phyloP scores from a whole-genome alignment of 1,140 invertebrate species.

The Oncopodura yosiiana region DNA sequence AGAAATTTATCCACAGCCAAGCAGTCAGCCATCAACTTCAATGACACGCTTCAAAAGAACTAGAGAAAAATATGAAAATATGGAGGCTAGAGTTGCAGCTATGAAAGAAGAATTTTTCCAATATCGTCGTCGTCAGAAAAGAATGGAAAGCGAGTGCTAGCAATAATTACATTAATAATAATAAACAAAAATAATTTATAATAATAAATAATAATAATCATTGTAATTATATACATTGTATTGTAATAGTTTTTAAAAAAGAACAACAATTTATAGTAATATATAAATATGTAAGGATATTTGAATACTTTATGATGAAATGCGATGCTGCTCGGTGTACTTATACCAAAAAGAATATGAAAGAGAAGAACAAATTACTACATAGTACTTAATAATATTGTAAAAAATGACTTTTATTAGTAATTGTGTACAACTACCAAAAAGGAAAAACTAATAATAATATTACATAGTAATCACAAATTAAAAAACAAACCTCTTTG shows the following conservation, averaged over 20 bases:
- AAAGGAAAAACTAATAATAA: too few species aligned
- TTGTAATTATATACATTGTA: not conserved
- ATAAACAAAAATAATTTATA: not conserved
- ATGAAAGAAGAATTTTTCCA: conserved; percentile 93
- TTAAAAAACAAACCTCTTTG: too few species aligned
- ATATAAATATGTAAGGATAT: not conserved
- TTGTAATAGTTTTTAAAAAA: not conserved
- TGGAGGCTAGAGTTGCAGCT: conserved; percentile 71
- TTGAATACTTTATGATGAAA: not conserved
- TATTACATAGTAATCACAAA: too few species aligned
- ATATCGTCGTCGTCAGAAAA: conserved; percentile 69
- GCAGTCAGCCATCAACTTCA: conserved; percentile 26
- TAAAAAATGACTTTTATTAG: too few species aligned
- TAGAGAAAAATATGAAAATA: conserved; percentile 58
- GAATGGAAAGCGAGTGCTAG: conserved; percentile 64
- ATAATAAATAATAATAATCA: not conserved
- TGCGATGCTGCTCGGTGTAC: too few species aligned
- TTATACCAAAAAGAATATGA: too few species aligned
- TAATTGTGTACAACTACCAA: too few species aligned
- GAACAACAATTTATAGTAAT: not conserved
- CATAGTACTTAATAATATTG: too few species aligned
- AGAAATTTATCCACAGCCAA: conserved; percentile 35
- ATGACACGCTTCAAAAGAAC: conserved; percentile 27
- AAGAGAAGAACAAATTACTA: not conserved
- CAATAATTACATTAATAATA: conserved; percentile 28